phyloP scores from a whole-genome alignment of 2,113 vertebrate genomes.

The Gymnocephalus cernua region DNA sequence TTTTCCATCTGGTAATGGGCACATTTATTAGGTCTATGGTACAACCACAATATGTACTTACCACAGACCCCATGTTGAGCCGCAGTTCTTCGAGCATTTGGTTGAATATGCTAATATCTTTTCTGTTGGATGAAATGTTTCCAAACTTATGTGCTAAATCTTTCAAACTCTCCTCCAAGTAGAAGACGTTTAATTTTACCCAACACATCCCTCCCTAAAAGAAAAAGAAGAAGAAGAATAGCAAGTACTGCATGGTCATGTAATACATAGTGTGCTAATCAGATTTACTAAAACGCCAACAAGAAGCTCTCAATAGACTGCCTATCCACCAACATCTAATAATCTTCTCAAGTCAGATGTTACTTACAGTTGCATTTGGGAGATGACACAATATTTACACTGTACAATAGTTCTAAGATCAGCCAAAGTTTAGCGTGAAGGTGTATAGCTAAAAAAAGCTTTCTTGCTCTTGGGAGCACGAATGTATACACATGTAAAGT shows the following conservation, averaged over 20 bases:
- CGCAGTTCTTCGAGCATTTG: slow-evolving; percentile 83
- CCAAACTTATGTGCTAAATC: slow-evolving; percentile 84
- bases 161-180: slow-evolving; percentile 84
- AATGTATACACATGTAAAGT: not conserved
- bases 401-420: not conserved
- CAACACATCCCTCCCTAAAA: slow-evolving; percentile 84
- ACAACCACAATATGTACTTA: slow-evolving; percentile 60
- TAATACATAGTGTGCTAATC: not conserved
- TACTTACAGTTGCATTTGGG: slow-evolving; percentile 1
- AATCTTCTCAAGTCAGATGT: not conserved
- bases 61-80: slow-evolving; percentile 73
- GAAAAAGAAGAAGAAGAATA: not conserved
- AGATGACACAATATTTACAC: not conserved
- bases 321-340: not conserved
- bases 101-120: slow-evolving; percentile 83
- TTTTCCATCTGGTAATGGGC: not conserved
- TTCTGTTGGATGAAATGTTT: slow-evolving; percentile 86
- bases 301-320: not conserved
- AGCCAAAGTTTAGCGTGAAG: not conserved
- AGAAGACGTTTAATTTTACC: slow-evolving; percentile 84
- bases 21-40: not conserved
- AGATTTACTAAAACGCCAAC: not conserved
- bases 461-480: not conserved
- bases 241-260: not conserved
- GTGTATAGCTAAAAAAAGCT: not conserved